A percentile compares a stretch with the other conserved stretches of the same genome.
Evolutionary conservation across 2,113 vertebrate genomes (phyloP).

Genomic region (Atlantisia rogersi): DNA sequence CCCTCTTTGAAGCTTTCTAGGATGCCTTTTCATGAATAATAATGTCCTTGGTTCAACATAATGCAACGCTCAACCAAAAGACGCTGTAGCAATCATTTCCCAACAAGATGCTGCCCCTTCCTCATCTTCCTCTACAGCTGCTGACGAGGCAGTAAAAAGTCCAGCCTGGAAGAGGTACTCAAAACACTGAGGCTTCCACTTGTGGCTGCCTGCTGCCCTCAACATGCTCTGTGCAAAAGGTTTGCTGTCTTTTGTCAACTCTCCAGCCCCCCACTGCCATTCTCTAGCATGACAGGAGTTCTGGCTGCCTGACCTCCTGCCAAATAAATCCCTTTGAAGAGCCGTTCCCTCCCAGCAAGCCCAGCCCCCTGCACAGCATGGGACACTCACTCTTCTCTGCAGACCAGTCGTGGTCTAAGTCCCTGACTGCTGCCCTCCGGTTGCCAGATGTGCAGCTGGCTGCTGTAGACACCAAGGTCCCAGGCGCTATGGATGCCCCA

Average conservation of each 20-base stretch:
- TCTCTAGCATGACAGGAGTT: not conserved
- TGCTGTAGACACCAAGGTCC: not conserved
- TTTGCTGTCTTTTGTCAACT: not conserved
- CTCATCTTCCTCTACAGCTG: not conserved
- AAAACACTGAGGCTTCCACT: not conserved
- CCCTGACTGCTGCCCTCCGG: not conserved
- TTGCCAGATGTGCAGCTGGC: not conserved
- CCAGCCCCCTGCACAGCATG: not conserved
- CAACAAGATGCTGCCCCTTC: not conserved
- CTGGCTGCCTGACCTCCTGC: not conserved
- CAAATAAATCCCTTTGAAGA: not conserved
- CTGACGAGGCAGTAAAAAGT: not conserved
- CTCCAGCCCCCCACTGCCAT: not conserved
- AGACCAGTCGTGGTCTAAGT: not conserved
- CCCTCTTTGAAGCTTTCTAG: constrained; percentile 71
- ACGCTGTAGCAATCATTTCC: constrained; percentile 14
- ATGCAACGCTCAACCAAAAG: constrained; percentile 56
- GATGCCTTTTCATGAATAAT: constrained; percentile 74
- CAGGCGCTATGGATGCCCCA: no score
- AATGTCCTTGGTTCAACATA: constrained; percentile 66
- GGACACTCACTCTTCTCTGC: not conserved
- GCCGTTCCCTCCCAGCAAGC: not conserved
- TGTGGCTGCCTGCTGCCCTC: not conserved
- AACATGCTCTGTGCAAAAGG: not conserved
- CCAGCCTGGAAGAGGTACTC: not conserved